phyloP scores from a whole-genome alignment of 2,888 invertebrate genomes.

The Hetaerina titia region DNA sequence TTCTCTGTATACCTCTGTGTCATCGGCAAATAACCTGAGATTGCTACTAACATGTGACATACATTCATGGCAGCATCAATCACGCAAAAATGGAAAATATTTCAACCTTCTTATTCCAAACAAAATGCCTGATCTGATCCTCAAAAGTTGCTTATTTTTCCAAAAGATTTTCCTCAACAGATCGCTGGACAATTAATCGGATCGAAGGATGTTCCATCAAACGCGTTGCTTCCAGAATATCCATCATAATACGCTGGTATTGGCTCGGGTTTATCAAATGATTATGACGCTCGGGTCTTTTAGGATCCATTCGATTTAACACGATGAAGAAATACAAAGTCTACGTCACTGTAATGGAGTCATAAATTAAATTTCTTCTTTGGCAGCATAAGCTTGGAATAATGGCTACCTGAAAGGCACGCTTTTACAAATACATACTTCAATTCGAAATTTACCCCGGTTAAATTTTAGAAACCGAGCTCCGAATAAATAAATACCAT shows the following conservation, averaged over 20 bases:
- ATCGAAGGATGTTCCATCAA: too few species aligned
- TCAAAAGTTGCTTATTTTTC: too few species aligned
- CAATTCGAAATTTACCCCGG: not conserved
- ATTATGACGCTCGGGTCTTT: not conserved
- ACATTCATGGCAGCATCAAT: too few species aligned
- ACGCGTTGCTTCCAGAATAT: too few species aligned
- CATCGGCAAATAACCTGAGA: too few species aligned
- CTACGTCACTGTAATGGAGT: not conserved
- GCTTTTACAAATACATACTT: not conserved
- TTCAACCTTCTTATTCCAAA: too few species aligned
- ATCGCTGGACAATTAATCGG: too few species aligned
- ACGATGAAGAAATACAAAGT: not conserved
- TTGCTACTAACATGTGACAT: too few species aligned
- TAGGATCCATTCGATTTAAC: not conserved
- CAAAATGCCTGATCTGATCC: too few species aligned
- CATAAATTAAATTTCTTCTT: not conserved
- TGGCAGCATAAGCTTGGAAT: not conserved
- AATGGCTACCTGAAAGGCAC: not conserved
- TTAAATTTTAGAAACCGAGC: not conserved
- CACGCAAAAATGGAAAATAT: too few species aligned
- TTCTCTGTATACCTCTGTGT: too few species aligned
- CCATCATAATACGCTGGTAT: not conserved
- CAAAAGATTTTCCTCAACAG: too few species aligned
- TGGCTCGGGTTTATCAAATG: not conserved
- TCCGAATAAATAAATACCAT: not conserved